Base-by-base conservation (phyloP, 2,113 vertebrate species). In the Emydura subglobosa region DNA sequence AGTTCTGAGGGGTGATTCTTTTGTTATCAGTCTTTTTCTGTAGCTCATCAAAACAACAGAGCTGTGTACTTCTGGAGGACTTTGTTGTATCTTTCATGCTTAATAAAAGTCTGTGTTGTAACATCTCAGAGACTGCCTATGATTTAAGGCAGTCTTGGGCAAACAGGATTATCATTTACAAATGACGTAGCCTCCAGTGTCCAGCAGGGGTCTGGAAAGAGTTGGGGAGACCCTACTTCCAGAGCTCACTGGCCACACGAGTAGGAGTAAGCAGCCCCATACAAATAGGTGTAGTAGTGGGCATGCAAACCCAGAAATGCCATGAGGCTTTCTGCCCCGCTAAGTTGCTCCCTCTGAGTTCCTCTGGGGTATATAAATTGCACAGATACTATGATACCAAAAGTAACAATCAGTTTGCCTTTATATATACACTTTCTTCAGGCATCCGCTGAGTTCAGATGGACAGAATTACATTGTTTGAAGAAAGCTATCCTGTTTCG, bases 1-100 rank as follows among this genome's bases (percentile, higher is more conserved):
- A 39, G 16, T n/a, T 49, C 42, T 50, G 74, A 49, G 31, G 10
- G n/a, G 54, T 3, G 6, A 80, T 10, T 8, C 6, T n/a, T 76
- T 31, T 87, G 11, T 11, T 87, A 4, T 4, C 85, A 27, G 19
- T 49, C 6, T 2, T 2, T 78, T 10, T 79, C 79, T 29, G 27
- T 39, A 34, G 25, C 14, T 80, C 85, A 39, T 21, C n/a, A 86
- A 91, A 93, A 74, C 7, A 53, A 22, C 89, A 91, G 17, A 68
- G 4, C 3, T 47, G 2, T 54, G 31, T 74, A 10, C 39, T 65
- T 86, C 65, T 50, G 14, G 10, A 1, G 3, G 0, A 0, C 1
- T 4, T 1, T 47, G 2, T 17, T 87, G n/a, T 17, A 13, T 31
- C 89, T 82, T 57, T 44, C 24, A 31, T 17, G 59, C 91, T 87